These are phyloP conservation scores for Anastrepha ludens DNA, from an alignment of 1,140 invertebrate genomes.

Conservation along the genomic window DNA sequence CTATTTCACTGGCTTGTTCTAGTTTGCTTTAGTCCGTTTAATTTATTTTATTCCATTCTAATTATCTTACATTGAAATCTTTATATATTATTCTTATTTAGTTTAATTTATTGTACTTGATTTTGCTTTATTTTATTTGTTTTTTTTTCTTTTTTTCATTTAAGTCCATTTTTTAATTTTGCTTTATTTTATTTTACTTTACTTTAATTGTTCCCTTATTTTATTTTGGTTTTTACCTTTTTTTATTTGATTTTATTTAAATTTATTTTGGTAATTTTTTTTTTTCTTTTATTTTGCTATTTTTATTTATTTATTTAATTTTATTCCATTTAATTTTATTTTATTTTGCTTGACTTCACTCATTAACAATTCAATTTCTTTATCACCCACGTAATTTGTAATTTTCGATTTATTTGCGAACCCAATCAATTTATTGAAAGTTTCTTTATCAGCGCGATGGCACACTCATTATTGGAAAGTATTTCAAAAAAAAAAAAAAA, in stretches of 20 bases:
- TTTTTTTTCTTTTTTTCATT: background rate
- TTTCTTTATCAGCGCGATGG: background rate
- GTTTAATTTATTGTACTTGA: background rate
- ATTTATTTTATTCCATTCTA: background rate
- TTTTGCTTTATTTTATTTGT: background rate
- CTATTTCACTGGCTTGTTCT: too few species aligned
- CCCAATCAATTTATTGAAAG: slow-evolving; percentile 7
- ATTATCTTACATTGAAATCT: background rate
- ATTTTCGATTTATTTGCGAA: slow-evolving; percentile 27
- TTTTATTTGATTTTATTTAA: background rate
- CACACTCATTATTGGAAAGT: background rate
- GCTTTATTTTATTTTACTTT: background rate
- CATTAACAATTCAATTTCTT: background rate
- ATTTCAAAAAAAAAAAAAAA: background rate
- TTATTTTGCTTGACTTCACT: background rate
- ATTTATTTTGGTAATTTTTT: background rate
- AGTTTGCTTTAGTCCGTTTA: too few species aligned
- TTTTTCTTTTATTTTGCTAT: background rate
- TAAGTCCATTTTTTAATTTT: background rate
- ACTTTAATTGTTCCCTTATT: background rate
- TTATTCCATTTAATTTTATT: background rate
- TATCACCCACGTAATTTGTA: slow-evolving; percentile 18
- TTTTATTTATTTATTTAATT: background rate
- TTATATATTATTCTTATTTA: background rate
- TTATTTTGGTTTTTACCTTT: background rate